Base-by-base conservation (phyloP, 1,140 invertebrate species). In the Orius insidiosus region DNA sequence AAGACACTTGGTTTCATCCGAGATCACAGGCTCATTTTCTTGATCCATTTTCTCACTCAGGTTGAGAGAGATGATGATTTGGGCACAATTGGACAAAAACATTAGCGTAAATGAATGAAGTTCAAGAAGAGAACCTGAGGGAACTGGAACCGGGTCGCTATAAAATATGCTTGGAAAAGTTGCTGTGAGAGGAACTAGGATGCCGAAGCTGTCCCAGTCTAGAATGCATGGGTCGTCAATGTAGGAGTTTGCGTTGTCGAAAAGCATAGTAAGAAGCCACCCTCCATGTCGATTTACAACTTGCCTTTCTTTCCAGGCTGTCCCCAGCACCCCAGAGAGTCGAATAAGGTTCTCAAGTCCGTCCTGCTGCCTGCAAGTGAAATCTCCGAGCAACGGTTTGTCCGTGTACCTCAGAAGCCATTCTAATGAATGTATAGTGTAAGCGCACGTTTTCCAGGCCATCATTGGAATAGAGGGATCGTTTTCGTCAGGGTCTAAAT, bases 391-490 rank as follows among this genome's bases (percentile, higher is more conserved):
- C 5, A 95, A 62, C 0, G 87, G 78, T 58, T 90, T 80, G 9
- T 74, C 65, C 44, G 78, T 75, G 42, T 81, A 76, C 14, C 78
- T 67, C n/a, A 84, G 62, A 31, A 81, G 67, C 31, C 77, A 72
- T 65, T 92, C 88, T 31, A 86, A 75, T 3, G 83, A 69, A 58
- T 85, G 77, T 50, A 96, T 76, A 3, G 90, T 93, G 61, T 89
- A 97, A 1, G 86, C 76, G 50, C 85, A 81, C 15, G 76, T 82
- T 56, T 81, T 76, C 83, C 83, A 93, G 10, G 71, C 70, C 59
- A 70, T 63, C 52, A 76, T 65, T 30, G 76, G 71, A 9, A 83
- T 65, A 33, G 76, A 62, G 6, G 63, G 61, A 57, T 83, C 75
- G 14, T 64, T 65, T 30, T 71, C 67, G 57, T 75, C 66, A 5